Conservation (phyloP, 2,113 vertebrate genomes). For the Hydropotes inermis region DNA sequence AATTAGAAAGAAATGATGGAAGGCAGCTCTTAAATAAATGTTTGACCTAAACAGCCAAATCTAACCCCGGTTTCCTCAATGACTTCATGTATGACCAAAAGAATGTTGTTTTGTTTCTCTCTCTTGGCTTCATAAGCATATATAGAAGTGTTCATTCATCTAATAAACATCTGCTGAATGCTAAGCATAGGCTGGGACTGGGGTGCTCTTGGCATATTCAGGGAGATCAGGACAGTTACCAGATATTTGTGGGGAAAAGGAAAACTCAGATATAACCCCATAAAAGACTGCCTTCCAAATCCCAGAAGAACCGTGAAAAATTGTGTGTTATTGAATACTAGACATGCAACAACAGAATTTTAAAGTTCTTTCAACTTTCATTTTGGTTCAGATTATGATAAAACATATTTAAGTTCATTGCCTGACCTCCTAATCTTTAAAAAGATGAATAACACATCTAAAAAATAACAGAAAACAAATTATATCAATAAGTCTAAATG, state of each 20-base stretch:
- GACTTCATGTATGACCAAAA: not conserved
- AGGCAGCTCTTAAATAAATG: not conserved
- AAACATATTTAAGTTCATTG: not conserved
- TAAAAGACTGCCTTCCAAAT: not conserved
- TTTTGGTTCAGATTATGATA: slow-evolving; percentile 8
- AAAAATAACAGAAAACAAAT: not conserved
- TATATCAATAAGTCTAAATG: not conserved
- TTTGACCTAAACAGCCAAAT: not conserved
- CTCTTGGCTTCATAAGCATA: not conserved
- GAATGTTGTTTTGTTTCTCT: not conserved
- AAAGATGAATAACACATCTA: not conserved
- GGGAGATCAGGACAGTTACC: not conserved
- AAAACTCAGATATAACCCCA: not conserved
- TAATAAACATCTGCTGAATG: not conserved
- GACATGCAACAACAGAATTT: not conserved
- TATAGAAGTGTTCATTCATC: not conserved
- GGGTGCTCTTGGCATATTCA: not conserved
- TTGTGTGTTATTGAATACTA: not conserved
- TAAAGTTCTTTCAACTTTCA: not conserved
- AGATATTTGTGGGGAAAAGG: not conserved
- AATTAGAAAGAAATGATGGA: not conserved
- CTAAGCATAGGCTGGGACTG: not conserved
- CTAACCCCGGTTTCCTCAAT: not conserved
- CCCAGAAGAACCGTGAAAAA: not conserved
- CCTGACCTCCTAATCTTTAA: not conserved